Evolutionary conservation across 2,888 invertebrate genomes (phyloP).

Genomic region (Archips xylosteana): DNA sequence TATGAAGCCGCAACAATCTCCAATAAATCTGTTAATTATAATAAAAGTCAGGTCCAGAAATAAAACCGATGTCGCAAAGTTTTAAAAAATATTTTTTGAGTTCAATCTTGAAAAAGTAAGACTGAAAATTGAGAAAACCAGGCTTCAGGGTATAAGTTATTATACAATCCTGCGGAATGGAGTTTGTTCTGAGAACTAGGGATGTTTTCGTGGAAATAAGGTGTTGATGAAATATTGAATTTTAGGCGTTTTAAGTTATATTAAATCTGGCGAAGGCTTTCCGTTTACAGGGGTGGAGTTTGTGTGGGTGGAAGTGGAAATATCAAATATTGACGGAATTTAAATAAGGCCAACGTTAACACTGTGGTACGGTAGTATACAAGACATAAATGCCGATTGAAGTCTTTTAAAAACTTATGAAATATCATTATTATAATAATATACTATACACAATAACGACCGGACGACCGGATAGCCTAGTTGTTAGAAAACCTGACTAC

Average conservation of each 20-base stretch:
- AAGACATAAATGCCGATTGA: no score
- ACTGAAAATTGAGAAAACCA: slow-evolving; percentile 12
- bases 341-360: no score
- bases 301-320: neutral
- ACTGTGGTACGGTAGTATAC: no score
- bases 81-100: neutral
- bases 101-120: neutral
- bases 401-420: no score
- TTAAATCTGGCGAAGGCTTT: neutral
- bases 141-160: slow-evolving; percentile 15
- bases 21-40: slow-evolving; percentile 8
- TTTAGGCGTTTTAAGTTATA: neutral
- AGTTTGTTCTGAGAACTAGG: slow-evolving; percentile 7
- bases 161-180: slow-evolving; percentile 18
- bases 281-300: neutral
- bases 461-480: no score
- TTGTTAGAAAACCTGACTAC: no score
- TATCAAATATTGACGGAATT: neutral
- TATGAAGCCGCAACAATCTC: neutral
- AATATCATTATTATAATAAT: no score
- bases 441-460: no score
- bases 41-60: neutral
- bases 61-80: neutral
- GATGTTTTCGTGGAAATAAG: neutral
- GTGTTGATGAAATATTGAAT: slow-evolving; percentile 3